Evolutionary conservation across 2,888 invertebrate species (phyloP).

Genomic region (Eupithecia tripunctaria): DNA sequence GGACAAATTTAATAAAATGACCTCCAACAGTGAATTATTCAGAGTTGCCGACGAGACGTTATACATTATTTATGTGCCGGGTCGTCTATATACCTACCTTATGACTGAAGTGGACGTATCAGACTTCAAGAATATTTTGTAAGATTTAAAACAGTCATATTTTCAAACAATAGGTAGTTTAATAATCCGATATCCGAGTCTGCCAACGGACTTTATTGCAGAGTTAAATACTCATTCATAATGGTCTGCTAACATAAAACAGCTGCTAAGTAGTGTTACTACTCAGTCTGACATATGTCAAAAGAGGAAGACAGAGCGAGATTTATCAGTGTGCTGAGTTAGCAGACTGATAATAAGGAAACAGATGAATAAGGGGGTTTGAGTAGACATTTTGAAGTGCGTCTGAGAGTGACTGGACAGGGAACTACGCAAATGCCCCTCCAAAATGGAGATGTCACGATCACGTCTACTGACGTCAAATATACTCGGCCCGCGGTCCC

Average conservation of each 20-base stretch:
- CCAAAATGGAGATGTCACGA: no score
- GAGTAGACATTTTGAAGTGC: neutral
- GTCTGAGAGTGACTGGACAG: no score
- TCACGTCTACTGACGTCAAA: no score
- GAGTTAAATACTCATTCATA: neutral
- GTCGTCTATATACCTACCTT: constrained; percentile 5
- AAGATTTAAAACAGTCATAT: neutral
- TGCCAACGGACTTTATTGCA: neutral
- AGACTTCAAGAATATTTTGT: neutral
- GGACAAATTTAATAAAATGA: constrained; percentile 82
- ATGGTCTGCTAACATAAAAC: no score
- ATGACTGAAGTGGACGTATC: neutral
- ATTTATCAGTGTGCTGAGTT: no score
- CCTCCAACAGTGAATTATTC: constrained; percentile 80
- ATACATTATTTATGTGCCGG: constrained; percentile 82
- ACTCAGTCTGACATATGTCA: no score
- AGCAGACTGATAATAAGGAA: no score
- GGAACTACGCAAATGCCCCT: no score
- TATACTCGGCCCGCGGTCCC: no score
- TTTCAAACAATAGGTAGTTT: neutral
- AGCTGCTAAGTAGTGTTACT: no score
- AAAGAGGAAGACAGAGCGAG: no score
- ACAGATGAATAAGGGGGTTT: no score
- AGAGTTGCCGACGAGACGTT: constrained; percentile 65
- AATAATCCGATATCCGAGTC: neutral